Evolutionary conservation across 1,140 invertebrate genomes (phyloP), one percentile per base, ranked within the genome.

Genomic region (Harlomillsia oculata): DNA sequence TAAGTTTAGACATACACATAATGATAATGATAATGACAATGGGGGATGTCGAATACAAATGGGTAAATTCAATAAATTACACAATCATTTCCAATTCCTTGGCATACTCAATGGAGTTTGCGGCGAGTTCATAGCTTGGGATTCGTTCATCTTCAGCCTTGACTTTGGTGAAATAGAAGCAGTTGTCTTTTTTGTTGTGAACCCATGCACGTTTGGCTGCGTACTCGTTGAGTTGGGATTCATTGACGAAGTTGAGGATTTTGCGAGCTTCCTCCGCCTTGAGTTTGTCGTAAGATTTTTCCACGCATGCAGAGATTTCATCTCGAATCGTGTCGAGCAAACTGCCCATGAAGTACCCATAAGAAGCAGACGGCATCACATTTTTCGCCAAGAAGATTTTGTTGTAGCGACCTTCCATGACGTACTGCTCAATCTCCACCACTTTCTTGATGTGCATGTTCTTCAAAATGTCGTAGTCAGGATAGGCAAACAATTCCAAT

Each of bases 381-480:
- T 83, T 88, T 76, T 94, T 83, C 3, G 85, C 85, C 37, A 89
- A 71, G 68, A 89, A 90, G 52, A 90, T 87, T 79, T 83, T 99
- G 71, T 98, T 98, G 69, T 98, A 99, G 56, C 89, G 93, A 26
- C 97, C 96, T 74, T 99, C 97, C 94, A 99, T 99, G 37, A 99
- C 77, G 74, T 94, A 97, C 69, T 99, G 96, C 69, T 99, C 96
- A 62, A 99, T 77, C 29, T 89, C 90, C 1, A 99, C 77, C 0
- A 96, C 93, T 71, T 97, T 92, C 60, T 83, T 81, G 30, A 99
- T 95, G 71, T 96, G 99, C 46, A 91, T 82, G 70, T 98, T 96
- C 29, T 81, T 82, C 70, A 95, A 85, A 66, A 98, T 86, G 25
- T 62, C 53, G 37, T 62, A 60, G 49, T 65, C 64, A 0, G 60